Conservation (phyloP, 2,888 invertebrate species). For the Eumacrocentrus americanus region DNA sequence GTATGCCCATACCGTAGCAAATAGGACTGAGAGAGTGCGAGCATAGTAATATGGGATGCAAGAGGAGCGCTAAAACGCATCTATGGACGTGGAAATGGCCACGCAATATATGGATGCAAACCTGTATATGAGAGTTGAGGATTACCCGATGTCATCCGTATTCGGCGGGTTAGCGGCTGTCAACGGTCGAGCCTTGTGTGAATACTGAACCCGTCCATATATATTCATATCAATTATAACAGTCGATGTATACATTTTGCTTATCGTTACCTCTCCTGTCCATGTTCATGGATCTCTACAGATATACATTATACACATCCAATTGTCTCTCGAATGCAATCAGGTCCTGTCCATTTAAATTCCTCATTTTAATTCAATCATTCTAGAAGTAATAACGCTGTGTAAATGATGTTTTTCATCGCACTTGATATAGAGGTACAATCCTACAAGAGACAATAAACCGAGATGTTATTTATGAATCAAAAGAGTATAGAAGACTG, state of each 20-base stretch:
- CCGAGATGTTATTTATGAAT: too few relatives aligned
- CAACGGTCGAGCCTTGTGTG: slow-evolving; percentile 43
- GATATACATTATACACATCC: too few relatives aligned
- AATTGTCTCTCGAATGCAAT: too few relatives aligned
- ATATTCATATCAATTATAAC: slow-evolving; percentile 15
- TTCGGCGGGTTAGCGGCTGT: slow-evolving; percentile 59
- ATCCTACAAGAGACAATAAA: too few relatives aligned
- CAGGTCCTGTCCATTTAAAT: too few relatives aligned
- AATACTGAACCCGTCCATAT: slow-evolving; percentile 19
- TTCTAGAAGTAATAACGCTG: too few relatives aligned
- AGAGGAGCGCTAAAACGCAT: slow-evolving; percentile 33
- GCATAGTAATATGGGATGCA: slow-evolving; percentile 37
- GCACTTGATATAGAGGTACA: too few relatives aligned
- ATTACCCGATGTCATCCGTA: slow-evolving; percentile 58
- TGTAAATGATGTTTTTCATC: too few relatives aligned
- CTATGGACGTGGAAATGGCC: slow-evolving; percentile 42
- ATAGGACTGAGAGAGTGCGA: slow-evolving; percentile 32
- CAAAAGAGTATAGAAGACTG: too few relatives aligned
- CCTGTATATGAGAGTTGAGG: slow-evolving; percentile 56
- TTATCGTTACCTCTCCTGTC: too few relatives aligned
- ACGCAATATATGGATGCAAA: slow-evolving; percentile 50
- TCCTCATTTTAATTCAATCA: too few relatives aligned
- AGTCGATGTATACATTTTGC: slow-evolving; percentile 9
- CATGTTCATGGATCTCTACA: too few relatives aligned
- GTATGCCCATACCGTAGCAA: slow-evolving; percentile 30